Conservation (phyloP, 2,797 vertebrate species). For the Pangasius sanitwongsei region DNA sequence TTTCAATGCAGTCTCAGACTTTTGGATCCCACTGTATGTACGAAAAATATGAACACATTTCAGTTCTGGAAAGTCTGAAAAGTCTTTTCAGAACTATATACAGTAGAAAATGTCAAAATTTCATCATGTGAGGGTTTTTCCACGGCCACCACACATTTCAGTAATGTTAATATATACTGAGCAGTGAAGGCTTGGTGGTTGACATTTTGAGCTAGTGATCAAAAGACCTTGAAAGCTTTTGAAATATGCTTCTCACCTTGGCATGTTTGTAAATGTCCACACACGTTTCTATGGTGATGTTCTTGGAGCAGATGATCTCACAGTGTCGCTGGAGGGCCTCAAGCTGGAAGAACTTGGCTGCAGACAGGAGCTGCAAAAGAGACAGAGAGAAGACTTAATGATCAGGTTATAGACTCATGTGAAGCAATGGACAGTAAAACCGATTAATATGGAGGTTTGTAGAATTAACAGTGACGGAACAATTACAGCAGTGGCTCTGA, state of each 20-base stretch:
- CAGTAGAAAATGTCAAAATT: background rate
- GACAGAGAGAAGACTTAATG: background rate
- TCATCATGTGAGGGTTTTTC: background rate
- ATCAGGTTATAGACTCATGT: background rate
- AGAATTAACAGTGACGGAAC: background rate
- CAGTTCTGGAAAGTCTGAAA: background rate
- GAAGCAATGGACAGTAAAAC: background rate
- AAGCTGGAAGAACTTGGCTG: constrained; percentile 98
- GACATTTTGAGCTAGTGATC: background rate
- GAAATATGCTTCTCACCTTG: constrained; percentile 78
- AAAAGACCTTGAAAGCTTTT: constrained; percentile 1
- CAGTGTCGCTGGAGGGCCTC: constrained; percentile 98
- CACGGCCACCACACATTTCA: background rate
- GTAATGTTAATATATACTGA: background rate
- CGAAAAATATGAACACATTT: background rate
- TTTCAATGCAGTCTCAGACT: background rate
- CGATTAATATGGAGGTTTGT: background rate
- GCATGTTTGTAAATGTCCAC: constrained; percentile 99
- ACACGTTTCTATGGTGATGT: constrained; percentile 95
- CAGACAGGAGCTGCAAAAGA: constrained; percentile 88
- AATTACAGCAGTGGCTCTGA: background rate
- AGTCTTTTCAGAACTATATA: background rate
- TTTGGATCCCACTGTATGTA: background rate
- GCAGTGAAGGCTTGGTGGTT: background rate
- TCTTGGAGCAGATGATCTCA: constrained; percentile 99